Conservation (phyloP, 2,888 invertebrate species). For the Xestobium rufovillosum region DNA sequence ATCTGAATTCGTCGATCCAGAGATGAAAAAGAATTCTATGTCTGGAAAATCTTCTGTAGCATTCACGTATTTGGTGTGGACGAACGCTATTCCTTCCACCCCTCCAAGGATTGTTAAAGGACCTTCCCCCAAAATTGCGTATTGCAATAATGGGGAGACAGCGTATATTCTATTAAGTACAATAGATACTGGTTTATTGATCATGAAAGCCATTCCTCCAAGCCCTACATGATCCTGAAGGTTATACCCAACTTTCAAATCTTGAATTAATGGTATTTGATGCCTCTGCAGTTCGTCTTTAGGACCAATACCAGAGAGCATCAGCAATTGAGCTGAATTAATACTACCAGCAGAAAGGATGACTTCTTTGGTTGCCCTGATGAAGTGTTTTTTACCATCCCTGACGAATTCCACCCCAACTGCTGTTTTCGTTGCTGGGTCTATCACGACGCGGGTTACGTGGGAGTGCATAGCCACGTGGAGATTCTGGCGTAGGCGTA, state of each 20-base stretch:
- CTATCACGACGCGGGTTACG: conserved; percentile 67
- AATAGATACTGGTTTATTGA: conserved; percentile 71
- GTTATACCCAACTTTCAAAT: conserved; percentile 77
- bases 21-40: conserved; percentile 82
- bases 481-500: conserved; percentile 70
- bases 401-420: conserved; percentile 77
- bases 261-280: conserved; percentile 71
- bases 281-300: conserved; percentile 62
- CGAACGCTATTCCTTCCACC: conserved; percentile 68
- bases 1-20: conserved; percentile 80
- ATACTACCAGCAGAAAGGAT: conserved; percentile 86
- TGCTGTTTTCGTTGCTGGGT: conserved; percentile 65
- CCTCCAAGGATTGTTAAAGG: conserved; percentile 82
- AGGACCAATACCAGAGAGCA: conserved; percentile 87
- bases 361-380: conserved; percentile 75
- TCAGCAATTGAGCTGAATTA: conserved; percentile 87
- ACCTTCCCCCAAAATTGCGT: conserved; percentile 75
- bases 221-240: conserved; percentile 85
- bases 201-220: conserved; percentile 76
- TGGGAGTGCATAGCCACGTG: conserved; percentile 79
- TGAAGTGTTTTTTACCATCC: conserved; percentile 62
- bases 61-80: conserved; percentile 80
- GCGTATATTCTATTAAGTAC: conserved; percentile 73
- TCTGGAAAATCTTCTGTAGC: conserved; percentile 77
- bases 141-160: conserved; percentile 71